Base-by-base conservation (phyloP, 2,797 vertebrate genomes). In the Lacerta viridis region DNA sequence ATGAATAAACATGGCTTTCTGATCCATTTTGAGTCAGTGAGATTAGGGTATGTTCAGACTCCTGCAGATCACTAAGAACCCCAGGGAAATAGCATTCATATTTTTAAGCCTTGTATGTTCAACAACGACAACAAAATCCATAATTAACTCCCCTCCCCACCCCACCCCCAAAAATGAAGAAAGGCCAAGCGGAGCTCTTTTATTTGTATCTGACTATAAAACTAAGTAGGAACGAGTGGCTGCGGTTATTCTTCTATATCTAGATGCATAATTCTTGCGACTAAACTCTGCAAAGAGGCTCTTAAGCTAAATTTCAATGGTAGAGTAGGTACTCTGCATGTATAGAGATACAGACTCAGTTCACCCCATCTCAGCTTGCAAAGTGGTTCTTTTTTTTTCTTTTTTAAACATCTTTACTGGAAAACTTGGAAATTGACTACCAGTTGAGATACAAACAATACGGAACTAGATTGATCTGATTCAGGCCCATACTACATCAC, bases 31-130 rank as follows among this genome's bases (percentile, higher is more conserved):
- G 87, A 83, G 68, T 10, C 78, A 79, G 41, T 74, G 77, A 80
- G 69, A 85, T 41, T 85, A 80, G 77, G 76, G 61, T 74, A 85
- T 80, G 78, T 89, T 85, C 88, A 89, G 55, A 61, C 55, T 89
- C 77, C 83, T 81, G 41, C 36, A 80, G 83, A 66, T 89, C 77
- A 80, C 68, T 11, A 43, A 87, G 50, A 80, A 87, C 68, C 36
- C 36, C 68, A 46, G 55, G 39, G 83, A 89, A 89, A 89, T 80
- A 66, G 39, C 29, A 80, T 74, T 66, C 77, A 39, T 85, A 80
- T 80, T 80, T 85, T 74, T 75, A 84, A 75, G 41, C 39, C n/a
- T 85, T 66, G 13, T 43, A 76, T n/a, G 27, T 64, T 79, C 68
- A 80, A 74, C 36, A 55, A 77, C 36, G 55, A 77, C 20, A 64